Evolutionary conservation across 2,113 vertebrate species (phyloP).

Genomic region (Dendropsophus ebraccatus): DNA sequence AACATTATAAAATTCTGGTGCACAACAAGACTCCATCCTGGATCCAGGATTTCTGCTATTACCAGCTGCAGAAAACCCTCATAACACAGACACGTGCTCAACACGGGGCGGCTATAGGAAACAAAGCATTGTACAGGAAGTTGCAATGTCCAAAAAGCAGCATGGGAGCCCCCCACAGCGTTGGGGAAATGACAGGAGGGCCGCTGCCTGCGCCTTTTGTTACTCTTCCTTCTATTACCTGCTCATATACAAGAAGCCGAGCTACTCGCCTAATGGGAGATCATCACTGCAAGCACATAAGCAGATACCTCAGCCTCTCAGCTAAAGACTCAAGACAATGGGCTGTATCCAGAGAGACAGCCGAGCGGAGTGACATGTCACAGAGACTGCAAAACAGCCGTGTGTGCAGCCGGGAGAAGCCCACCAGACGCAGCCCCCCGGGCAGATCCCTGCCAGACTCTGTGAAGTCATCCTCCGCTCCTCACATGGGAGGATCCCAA

Average conservation of each 20-base stretch:
- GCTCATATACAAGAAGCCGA: neutral
- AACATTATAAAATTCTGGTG: too few relatives aligned
- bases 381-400: neutral
- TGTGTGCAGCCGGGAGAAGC: neutral
- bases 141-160: neutral
- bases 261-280: neutral
- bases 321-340: conserved; percentile 5
- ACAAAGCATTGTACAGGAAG: neutral
- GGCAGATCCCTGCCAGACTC: neutral
- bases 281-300: neutral
- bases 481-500: conserved; percentile 38
- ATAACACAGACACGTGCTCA: neutral
- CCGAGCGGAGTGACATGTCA: neutral
- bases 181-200: neutral
- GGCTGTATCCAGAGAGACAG: neutral
- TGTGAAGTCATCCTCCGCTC: conserved; percentile 13
- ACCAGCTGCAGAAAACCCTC: neutral
- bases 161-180: neutral
- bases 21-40: too few relatives aligned
- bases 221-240: neutral
- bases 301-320: neutral
- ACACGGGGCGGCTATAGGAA: neutral
- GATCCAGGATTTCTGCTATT: too few relatives aligned
- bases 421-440: neutral
- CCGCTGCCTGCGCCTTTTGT: too few relatives aligned